phyloP scores from a whole-genome alignment of 2,797 vertebrate genomes.

The Antrozous pallidus region DNA sequence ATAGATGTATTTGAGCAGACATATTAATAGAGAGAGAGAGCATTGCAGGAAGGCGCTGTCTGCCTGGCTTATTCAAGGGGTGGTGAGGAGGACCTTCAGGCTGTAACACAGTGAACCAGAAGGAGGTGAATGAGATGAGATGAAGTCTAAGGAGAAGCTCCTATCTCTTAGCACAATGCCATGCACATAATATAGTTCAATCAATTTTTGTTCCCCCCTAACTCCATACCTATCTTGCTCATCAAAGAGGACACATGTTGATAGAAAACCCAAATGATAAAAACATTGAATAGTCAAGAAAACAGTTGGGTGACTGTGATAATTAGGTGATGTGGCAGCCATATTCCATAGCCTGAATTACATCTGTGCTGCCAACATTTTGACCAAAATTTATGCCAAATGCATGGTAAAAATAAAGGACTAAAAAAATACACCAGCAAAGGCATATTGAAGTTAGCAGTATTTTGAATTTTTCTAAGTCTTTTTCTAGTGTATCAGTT shows the following conservation, averaged over 20 bases:
- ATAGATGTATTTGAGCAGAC: background rate
- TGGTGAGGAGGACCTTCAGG: background rate
- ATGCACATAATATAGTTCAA: background rate
- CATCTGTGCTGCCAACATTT: background rate
- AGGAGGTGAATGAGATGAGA: background rate
- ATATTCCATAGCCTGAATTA: background rate
- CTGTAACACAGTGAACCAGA: background rate
- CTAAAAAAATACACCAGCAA: background rate
- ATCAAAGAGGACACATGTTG: background rate
- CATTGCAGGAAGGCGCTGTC: background rate
- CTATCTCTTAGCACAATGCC: background rate
- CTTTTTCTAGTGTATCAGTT: background rate
- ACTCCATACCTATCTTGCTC: background rate
- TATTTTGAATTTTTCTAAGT: background rate
- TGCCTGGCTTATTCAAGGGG: background rate
- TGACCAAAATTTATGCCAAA: background rate
- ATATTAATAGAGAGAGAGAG: background rate
- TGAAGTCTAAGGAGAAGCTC: background rate
- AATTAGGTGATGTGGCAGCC: background rate
- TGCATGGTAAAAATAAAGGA: background rate
- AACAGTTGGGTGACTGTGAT: background rate
- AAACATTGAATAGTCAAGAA: background rate
- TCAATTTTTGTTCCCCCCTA: background rate
- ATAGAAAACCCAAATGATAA: background rate
- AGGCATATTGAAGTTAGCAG: background rate